These are phyloP conservation scores for Hemitrygon akajei DNA, from an alignment of 2,797 vertebrate genomes.

Conservation along the genomic window DNA sequence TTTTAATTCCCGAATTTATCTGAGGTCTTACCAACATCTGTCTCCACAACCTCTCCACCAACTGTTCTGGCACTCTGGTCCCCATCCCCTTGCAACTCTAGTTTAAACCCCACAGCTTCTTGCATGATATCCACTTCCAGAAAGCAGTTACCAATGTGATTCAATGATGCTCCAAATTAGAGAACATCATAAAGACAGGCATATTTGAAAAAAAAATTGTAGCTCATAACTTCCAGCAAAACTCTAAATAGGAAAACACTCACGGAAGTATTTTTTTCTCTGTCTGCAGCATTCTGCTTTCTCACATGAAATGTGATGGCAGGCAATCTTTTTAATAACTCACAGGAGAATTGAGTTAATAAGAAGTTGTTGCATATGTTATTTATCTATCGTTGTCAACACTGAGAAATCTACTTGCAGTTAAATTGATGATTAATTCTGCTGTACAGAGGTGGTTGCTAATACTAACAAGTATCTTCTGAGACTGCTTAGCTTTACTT, in stretches of 20 bases:
- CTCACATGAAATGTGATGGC: not conserved
- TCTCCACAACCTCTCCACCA: no score
- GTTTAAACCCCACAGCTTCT: not conserved
- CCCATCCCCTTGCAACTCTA: no score
- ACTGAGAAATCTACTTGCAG: not conserved
- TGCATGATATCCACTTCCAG: not conserved
- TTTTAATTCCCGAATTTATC: no score
- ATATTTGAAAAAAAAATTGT: not conserved
- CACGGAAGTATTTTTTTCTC: not conserved
- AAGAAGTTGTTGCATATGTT: not conserved
- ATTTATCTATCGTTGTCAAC: not conserved
- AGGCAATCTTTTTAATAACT: not conserved
- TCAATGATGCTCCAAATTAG: not conserved
- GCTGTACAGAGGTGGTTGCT: not conserved
- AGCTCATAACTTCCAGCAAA: not conserved
- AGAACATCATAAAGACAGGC: not conserved
- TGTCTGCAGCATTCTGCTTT: not conserved
- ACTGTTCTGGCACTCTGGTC: no score
- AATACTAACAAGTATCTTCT: not conserved
- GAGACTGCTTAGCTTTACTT: not conserved
- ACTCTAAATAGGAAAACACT: not conserved
- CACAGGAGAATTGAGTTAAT: not conserved
- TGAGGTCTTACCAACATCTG: no score
- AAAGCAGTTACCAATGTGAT: not conserved
- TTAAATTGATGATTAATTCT: conserved; percentile 6